A percentile compares a stretch with the other conserved stretches of the same genome.
These are phyloP conservation scores for Meles meles DNA, from an alignment of 2,113 vertebrate genomes.

Conservation along the genomic window DNA sequence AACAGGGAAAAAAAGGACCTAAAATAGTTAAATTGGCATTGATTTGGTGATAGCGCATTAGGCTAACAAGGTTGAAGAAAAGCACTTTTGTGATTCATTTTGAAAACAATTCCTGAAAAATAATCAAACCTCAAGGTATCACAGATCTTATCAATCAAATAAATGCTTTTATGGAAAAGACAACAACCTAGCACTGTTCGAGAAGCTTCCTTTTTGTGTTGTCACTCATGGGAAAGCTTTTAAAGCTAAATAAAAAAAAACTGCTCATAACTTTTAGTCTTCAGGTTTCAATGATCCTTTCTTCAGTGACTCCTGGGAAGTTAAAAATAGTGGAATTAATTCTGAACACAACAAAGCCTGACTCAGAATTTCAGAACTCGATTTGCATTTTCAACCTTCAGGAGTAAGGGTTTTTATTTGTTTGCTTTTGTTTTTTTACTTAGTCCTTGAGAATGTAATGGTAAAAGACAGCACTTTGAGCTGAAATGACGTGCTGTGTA, in stretches of 20 bases:
- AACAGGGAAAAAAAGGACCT: not conserved
- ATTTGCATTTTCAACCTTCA: slow-evolving; percentile 52
- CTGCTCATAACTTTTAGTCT: not conserved
- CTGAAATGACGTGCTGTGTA: rapidly evolving
- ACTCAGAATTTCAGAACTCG: not conserved
- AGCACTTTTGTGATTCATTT: not conserved
- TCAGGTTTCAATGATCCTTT: not conserved
- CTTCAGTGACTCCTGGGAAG: slow-evolving; percentile 29
- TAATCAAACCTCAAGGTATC: not conserved
- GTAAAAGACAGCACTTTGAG: not conserved
- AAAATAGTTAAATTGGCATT: not conserved
- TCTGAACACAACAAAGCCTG: slow-evolving; percentile 22
- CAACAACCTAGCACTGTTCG: not conserved
- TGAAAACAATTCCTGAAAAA: slow-evolving; percentile 7
- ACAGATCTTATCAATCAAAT: not conserved
- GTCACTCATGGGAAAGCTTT: slow-evolving; percentile 35
- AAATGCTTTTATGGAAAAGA: not conserved
- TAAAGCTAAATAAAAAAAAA: slow-evolving; percentile 4
- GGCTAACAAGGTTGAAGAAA: not conserved
- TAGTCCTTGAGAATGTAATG: slow-evolving; percentile 1
- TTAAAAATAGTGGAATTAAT: slow-evolving; percentile 51
- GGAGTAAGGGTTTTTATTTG: slow-evolving; percentile 11
- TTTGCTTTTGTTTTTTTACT: slow-evolving; percentile 11
- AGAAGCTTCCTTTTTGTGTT: not conserved
- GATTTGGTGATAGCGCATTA: not conserved